Percentiles rank a stretch among this genome's conserved stretches.
phyloP scores from a whole-genome alignment of 2,113 vertebrate species.

The Hydrolagus affinis region DNA sequence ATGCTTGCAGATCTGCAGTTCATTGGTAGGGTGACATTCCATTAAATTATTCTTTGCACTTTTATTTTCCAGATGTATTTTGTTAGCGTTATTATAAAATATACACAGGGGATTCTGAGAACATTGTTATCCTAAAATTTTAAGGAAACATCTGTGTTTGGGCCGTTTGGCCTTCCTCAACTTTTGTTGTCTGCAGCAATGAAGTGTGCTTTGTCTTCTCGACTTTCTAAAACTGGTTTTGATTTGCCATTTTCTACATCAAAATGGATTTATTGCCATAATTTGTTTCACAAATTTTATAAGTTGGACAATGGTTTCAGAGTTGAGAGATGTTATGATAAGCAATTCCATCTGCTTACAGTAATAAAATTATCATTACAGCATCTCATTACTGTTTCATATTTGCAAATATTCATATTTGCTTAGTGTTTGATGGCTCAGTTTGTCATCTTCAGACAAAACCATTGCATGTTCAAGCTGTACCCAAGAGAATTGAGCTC shows the following conservation, averaged over 20 bases:
- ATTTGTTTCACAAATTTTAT: not conserved
- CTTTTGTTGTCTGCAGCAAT: not conserved
- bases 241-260: not conserved
- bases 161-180: not conserved
- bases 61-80: not conserved
- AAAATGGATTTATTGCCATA: not conserved
- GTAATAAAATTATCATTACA: no score
- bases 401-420: no score
- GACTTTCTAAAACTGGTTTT: no score
- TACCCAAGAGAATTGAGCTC: not conserved
- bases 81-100: not conserved
- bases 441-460: not conserved
- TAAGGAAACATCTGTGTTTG: not conserved
- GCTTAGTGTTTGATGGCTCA: not conserved
- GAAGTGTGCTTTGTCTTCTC: not conserved
- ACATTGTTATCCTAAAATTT: not conserved
- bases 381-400: no score
- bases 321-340: not conserved
- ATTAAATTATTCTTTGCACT: not conserved
- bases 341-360: not conserved
- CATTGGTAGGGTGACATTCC: not conserved
- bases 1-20: not conserved
- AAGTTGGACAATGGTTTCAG: not conserved
- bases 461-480: not conserved
- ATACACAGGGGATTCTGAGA: not conserved